phyloP scores from a whole-genome alignment of 2,113 vertebrate species.

The Ceuthmochares aereus region DNA sequence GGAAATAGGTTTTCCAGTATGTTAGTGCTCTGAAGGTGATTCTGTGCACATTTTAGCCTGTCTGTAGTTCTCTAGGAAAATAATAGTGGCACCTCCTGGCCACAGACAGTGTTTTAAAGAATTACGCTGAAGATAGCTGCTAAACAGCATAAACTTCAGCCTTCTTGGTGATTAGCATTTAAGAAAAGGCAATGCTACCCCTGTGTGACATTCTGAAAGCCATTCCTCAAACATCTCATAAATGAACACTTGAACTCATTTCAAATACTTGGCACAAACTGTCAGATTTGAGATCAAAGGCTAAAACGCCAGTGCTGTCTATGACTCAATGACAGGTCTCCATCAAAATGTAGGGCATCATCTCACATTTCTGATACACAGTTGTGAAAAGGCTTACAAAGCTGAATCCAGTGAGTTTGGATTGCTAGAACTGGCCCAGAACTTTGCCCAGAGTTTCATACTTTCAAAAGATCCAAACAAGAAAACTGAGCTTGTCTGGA shows the following conservation, averaged over 20 bases:
- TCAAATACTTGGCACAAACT: not conserved
- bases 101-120: not conserved
- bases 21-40: not conserved
- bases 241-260: not conserved
- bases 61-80: not conserved
- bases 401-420: not conserved
- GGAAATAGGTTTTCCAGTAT: not conserved
- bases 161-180: not conserved
- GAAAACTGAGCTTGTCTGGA: not conserved
- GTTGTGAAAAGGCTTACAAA: not conserved
- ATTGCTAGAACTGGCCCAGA: not conserved
- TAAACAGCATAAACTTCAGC: not conserved
- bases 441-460: not conserved
- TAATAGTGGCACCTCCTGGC: not conserved
- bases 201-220: not conserved
- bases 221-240: not conserved
- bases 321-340: not conserved
- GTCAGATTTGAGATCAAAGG: not conserved
- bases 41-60: not conserved
- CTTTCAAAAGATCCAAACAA: not conserved
- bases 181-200: not conserved
- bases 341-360: not conserved
- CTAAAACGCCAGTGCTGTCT: not conserved
- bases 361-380: not conserved
- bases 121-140: not conserved